Conservation (phyloP, 2,888 invertebrate species). For the Ectemnius continuus region DNA sequence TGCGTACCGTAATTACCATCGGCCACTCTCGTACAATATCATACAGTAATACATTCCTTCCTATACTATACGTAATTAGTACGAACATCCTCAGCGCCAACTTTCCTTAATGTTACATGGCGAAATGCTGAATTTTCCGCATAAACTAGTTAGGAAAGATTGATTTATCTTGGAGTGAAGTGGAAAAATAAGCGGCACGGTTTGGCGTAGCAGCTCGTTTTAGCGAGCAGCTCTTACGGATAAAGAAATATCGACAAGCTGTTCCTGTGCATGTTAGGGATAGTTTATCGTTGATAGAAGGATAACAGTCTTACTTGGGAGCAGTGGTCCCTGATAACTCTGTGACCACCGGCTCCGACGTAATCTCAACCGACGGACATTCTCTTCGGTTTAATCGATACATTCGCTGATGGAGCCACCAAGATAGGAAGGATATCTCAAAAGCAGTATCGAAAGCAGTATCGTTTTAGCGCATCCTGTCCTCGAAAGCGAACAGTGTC, state of each 20-base stretch:
- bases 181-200: no score
- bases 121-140: no score
- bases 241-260: no score
- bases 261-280: no score
- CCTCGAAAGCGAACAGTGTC: background rate
- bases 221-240: no score
- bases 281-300: background rate
- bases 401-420: background rate
- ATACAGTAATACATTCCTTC: no score
- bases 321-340: background rate
- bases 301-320: background rate
- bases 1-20: constrained; percentile 31
- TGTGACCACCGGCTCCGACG: background rate
- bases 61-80: no score
- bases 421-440: background rate
- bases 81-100: no score
- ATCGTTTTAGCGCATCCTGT: background rate
- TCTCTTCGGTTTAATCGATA: constrained; percentile 3
- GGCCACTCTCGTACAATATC: background rate
- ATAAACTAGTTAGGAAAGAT: no score
- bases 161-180: no score
- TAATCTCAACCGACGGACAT: background rate
- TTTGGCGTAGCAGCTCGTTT: no score
- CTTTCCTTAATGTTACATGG: no score
- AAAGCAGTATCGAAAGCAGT: background rate